Evolutionary conservation across 30 jellyfish, hydroid and myxozoan genomes (phyloP).

Genomic region (Aurelia coerulea): DNA sequence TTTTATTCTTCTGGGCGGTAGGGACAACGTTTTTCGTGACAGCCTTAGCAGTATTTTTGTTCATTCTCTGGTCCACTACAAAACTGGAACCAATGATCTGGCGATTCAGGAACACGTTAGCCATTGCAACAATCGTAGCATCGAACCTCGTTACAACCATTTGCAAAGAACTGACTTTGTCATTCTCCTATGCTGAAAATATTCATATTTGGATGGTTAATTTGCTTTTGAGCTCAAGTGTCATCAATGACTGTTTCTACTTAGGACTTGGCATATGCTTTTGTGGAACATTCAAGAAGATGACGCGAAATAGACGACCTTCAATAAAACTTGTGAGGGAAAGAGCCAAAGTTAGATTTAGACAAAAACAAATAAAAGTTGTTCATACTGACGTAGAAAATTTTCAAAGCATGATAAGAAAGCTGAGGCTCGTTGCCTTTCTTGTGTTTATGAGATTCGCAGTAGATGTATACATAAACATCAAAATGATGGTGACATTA

Average conservation of each 20-base stretch:
- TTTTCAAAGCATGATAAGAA: conserved; percentile 51
- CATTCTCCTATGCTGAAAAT: background rate
- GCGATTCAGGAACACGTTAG: conserved; percentile 45
- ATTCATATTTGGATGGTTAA: conserved; percentile 15
- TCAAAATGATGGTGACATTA: conserved; percentile 19
- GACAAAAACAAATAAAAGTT: conserved; percentile 4
- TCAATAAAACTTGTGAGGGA: conserved; percentile 48
- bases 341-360: conserved; percentile 2
- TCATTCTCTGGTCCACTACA: conserved; percentile 57
- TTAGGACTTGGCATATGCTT: conserved; percentile 33
- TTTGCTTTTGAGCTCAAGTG: conserved; percentile 21
- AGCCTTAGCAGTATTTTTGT: conserved; percentile 38
- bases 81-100: conserved; percentile 47
- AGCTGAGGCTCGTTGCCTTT: conserved; percentile 33
- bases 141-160: conserved; percentile 9
- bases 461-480: conserved; percentile 15
- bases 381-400: conserved; percentile 53
- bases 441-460: conserved; percentile 36
- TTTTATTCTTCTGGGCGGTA: conserved; percentile 43
- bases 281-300: conserved; percentile 52
- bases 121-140: conserved; percentile 1
- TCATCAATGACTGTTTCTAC: conserved; percentile 17
- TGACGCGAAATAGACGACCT: conserved; percentile 57
- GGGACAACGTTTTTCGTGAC: conserved; percentile 40
- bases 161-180: conserved; percentile 32